phyloP scores from a whole-genome alignment of 2,888 invertebrate species.

The Xanthia togata region DNA sequence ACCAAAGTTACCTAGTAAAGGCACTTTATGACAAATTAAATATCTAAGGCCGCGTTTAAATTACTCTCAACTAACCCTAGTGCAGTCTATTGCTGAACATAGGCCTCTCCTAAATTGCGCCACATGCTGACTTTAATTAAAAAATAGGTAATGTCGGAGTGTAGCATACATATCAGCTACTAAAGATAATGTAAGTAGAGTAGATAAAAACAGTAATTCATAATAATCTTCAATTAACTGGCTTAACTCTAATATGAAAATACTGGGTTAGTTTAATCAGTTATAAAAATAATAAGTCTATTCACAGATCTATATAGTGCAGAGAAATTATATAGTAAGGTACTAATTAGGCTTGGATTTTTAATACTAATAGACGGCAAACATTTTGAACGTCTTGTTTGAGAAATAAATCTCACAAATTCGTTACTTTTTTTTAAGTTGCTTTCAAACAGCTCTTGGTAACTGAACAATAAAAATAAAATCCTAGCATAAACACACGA shows the following conservation, averaged over 20 bases:
- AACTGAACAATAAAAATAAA: constrained; percentile 74
- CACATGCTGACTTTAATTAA: constrained; percentile 9
- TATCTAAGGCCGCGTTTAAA: constrained; percentile 45
- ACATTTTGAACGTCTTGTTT: constrained; percentile 25
- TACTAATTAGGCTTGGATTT: constrained; percentile 33
- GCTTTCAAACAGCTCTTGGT: constrained; percentile 76
- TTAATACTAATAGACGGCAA: constrained; percentile 26
- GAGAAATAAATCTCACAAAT: constrained; percentile 12
- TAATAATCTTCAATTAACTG: constrained; percentile 19
- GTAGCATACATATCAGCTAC: constrained; percentile 3
- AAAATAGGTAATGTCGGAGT: background rate
- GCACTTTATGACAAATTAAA: constrained; percentile 57
- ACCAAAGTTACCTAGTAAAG: constrained; percentile 60
- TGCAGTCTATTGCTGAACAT: constrained; percentile 6
- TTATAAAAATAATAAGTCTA: constrained; percentile 23
- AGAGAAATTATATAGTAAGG: constrained; percentile 7
- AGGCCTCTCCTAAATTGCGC: constrained; percentile 2
- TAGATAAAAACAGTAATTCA: constrained; percentile 6
- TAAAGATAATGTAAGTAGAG: background rate
- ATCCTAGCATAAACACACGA: constrained; percentile 42
- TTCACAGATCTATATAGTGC: constrained; percentile 35
- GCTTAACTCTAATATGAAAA: constrained; percentile 23
- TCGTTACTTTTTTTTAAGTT: constrained; percentile 37
- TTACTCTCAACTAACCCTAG: background rate
- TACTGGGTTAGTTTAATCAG: constrained; percentile 5